Evolutionary conservation across 2,797 vertebrate species (phyloP), one percentile per base, ranked within the genome.

Genomic region (Myotis pilosus): DNA sequence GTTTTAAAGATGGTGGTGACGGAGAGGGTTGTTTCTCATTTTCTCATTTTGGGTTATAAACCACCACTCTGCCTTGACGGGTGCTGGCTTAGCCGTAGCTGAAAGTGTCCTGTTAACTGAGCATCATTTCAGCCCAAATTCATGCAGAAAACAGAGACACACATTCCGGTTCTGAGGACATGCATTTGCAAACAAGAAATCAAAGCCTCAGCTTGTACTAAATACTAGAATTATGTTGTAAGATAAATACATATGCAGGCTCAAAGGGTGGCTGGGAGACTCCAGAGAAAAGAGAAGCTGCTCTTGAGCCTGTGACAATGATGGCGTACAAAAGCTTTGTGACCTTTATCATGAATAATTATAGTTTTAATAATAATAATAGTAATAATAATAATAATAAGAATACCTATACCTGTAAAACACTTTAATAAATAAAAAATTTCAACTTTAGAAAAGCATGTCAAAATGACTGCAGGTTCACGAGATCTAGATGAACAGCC

Each of bases 181-280:
- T 2, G 22, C 78, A 71, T 75, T 55, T 92, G 92, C 79, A 96
- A 88, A 62, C 13, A 88, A 82, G 84, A 95, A 64, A 72, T 79
- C 81, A 69, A 55, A 95, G 69, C 74, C 57, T 82, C 85, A 44
- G 84, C 55, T 53, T 30, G 62, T 9, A 22, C 51, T 25, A 71
- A 85, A 69, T n/a, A 81, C 68, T 25, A 19, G 76, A 62, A 71
- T 83, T 75, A 57, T 33, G 41, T 9, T 64, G 72, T 80, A 68
- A 49, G 94, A 81, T 55, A 75, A 88, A 78, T 66, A 79, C 7
- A 44, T 86, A 41, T 0, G 12, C 36, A 36, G 72, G 22, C 60
- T 62, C 47, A 5, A 41, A 79, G 68, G 86, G 49, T 11, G 22
- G 20, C 66, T 41, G 23, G 72, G 33, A 55, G 64, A 78, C 38